Conservation (phyloP, 2,888 invertebrate genomes). For the Liopterus haemorrhoidalis region DNA sequence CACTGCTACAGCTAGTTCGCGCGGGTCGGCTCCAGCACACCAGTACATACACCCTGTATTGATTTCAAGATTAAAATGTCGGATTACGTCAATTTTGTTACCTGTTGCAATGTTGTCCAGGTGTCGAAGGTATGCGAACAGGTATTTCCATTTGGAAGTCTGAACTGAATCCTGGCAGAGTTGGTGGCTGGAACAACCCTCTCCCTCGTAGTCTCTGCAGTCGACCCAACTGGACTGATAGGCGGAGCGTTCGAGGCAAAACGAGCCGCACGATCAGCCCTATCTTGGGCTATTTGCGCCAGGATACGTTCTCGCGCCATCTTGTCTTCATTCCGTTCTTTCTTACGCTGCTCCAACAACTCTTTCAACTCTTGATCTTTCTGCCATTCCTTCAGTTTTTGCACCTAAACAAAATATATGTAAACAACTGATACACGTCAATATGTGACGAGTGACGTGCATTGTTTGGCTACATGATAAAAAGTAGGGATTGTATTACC, state of each 20-base stretch:
- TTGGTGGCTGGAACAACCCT: constrained; percentile 36
- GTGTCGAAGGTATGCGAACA: constrained; percentile 69
- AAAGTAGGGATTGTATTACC: too few relatives aligned
- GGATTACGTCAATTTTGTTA: too few relatives aligned
- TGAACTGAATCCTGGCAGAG: constrained; percentile 74
- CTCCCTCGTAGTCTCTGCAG: constrained; percentile 19
- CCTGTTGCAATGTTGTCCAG: constrained; percentile 56
- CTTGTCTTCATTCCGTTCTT: constrained; percentile 69
- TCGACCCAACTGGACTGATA: constrained; percentile 20
- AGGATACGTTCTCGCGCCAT: constrained; percentile 69
- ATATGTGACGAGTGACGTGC: too few relatives aligned
- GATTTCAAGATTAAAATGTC: too few relatives aligned
- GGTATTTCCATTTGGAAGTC: constrained; percentile 73
- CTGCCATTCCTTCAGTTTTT: constrained; percentile 65
- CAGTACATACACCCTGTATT: too few relatives aligned
- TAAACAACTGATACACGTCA: too few relatives aligned
- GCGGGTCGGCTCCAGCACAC: too few relatives aligned
- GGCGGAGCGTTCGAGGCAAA: constrained; percentile 41
- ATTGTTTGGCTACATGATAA: too few relatives aligned
- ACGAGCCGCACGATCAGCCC: constrained; percentile 59
- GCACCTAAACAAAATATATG: too few relatives aligned
- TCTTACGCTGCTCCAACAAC: constrained; percentile 64
- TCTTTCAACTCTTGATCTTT: constrained; percentile 70
- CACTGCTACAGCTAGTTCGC: too few relatives aligned
- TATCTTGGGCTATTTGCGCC: constrained; percentile 81